phyloP scores from a whole-genome alignment of 2,113 vertebrate species.

The Oenanthe oenanthe region DNA sequence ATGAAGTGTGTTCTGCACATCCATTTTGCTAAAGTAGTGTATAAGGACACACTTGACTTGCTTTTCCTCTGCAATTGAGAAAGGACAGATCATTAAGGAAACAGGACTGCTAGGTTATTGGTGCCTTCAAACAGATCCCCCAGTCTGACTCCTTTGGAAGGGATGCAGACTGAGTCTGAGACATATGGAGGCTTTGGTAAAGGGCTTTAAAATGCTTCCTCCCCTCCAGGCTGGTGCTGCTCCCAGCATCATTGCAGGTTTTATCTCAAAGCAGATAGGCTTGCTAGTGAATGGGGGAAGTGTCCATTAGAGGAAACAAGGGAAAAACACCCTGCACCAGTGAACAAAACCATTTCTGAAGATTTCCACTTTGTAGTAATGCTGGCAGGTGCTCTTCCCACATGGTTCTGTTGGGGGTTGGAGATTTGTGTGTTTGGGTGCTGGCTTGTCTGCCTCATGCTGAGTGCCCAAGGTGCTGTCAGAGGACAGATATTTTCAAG shows the following conservation, averaged over 20 bases:
- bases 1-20: constrained; percentile 42
- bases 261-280: not conserved
- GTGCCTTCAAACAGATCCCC: not conserved
- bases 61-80: constrained; percentile 9
- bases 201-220: not conserved
- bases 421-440: not conserved
- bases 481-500: not conserved
- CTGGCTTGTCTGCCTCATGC: not conserved
- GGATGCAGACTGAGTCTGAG: not conserved
- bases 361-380: not conserved
- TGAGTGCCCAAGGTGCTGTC: not conserved
- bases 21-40: constrained; percentile 51
- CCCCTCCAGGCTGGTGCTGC: not conserved
- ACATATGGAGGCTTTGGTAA: not conserved
- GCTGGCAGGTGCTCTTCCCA: not conserved
- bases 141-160: not conserved
- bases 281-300: not conserved
- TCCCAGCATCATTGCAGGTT: not conserved
- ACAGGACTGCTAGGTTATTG: not conserved
- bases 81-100: constrained; percentile 18
- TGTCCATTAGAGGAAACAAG: not conserved
- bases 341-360: not conserved
- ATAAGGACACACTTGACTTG: constrained; percentile 51
- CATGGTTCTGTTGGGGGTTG: not conserved
- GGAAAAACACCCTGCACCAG: not conserved